Evolutionary conservation across 2,113 vertebrate genomes (phyloP).

Genomic region (Sterrhoptilus dennistouni): DNA sequence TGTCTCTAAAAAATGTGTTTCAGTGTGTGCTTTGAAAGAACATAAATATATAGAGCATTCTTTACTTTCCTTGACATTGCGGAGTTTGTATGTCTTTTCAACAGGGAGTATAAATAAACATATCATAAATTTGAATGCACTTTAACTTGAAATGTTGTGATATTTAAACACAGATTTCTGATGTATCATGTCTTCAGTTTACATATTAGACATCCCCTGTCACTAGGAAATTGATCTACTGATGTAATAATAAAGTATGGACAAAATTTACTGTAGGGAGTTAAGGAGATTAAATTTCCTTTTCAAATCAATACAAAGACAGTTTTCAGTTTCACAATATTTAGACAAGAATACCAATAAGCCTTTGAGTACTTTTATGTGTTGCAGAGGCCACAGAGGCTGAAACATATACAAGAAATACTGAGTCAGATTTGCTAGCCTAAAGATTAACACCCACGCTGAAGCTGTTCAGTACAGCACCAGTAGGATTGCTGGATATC

Average conservation of each 20-base stretch:
- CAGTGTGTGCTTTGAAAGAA: neutral
- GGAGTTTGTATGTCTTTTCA: neutral
- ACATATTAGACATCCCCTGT: neutral
- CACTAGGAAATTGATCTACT: neutral
- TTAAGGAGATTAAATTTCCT: constrained; percentile 14
- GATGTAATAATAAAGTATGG: neutral
- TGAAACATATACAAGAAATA: neutral
- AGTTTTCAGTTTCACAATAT: neutral
- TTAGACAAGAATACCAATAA: neutral
- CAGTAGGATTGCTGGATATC: neutral
- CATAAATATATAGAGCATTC: neutral
- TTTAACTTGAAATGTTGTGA: constrained; percentile 31
- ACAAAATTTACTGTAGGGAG: neutral
- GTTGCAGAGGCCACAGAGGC: neutral
- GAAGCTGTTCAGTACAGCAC: neutral
- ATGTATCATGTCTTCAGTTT: constrained; percentile 6
- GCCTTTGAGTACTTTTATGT: neutral
- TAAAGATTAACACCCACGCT: neutral
- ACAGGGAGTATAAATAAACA: neutral
- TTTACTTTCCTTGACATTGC: neutral
- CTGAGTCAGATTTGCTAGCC: neutral
- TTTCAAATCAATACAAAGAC: constrained; percentile 5
- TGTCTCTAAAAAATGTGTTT: neutral
- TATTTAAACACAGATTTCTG: constrained; percentile 26
- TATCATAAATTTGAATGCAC: constrained; percentile 31